Percentiles rank a stretch among this genome's conserved stretches.
phyloP scores from a whole-genome alignment of 2,888 invertebrate genomes.

The Ophioninae sp. region DNA sequence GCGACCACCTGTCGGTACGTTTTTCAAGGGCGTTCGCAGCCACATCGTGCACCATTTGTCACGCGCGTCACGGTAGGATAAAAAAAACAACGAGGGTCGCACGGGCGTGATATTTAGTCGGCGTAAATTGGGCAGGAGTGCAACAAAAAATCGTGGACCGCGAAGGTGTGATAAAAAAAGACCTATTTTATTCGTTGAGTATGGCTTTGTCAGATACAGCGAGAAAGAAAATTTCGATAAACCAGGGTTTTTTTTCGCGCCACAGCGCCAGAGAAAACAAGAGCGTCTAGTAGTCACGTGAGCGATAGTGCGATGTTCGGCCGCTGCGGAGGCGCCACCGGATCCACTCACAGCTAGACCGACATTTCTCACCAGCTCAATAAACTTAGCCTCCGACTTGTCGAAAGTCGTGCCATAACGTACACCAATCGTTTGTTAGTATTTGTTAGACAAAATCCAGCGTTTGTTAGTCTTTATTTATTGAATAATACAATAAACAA shows the following conservation, averaged over 20 bases:
- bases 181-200: not conserved
- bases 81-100: not conserved
- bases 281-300: not conserved
- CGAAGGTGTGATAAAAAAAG: not conserved
- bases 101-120: not conserved
- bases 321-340: constrained; percentile 3
- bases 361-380: too few relatives aligned
- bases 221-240: not conserved
- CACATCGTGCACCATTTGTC: not conserved
- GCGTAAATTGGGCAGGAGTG: not conserved
- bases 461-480: too few relatives aligned
- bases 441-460: too few relatives aligned
- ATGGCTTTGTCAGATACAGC: not conserved
- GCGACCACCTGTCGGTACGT: not conserved
- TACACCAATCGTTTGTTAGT: too few relatives aligned
- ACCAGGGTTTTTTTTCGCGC: not conserved
- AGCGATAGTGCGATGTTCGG: not conserved
- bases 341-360: not conserved
- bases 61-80: not conserved
- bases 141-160: not conserved
- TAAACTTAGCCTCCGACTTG: too few relatives aligned
- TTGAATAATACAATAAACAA: too few relatives aligned
- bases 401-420: too few relatives aligned
- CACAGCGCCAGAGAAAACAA: not conserved
- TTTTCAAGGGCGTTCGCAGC: constrained; percentile 11